Evolutionary conservation across 2,888 invertebrate genomes (phyloP).

Genomic region (Cryptus armator): DNA sequence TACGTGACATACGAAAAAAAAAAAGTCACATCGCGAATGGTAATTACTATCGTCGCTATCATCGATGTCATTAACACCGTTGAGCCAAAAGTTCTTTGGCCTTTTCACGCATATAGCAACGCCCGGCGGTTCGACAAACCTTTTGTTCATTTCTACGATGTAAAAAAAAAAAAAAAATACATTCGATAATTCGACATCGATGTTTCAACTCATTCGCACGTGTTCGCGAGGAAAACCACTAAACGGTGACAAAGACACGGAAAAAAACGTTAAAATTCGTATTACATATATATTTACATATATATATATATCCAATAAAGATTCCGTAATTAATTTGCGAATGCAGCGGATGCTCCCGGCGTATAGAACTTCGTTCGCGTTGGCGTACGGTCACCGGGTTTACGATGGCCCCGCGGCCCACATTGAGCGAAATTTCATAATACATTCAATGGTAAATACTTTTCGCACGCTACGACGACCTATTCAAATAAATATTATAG

Average conservation of each 20-base stretch:
- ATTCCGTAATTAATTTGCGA: neutral
- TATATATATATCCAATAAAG: neutral
- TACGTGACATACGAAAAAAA: too few relatives aligned
- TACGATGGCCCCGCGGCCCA: neutral
- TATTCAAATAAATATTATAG: slow-evolving; percentile 12
- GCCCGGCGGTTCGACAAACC: too few relatives aligned
- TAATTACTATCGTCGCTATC: neutral
- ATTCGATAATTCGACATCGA: neutral
- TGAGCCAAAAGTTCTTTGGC: too few relatives aligned
- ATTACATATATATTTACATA: neutral
- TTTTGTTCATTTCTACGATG: too few relatives aligned
- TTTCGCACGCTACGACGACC: slow-evolving; percentile 43
- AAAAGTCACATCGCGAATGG: slow-evolving; percentile 3
- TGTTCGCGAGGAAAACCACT: neutral
- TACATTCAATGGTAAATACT: slow-evolving; percentile 21
- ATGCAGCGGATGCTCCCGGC: neutral
- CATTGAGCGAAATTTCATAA: slow-evolving; percentile 15
- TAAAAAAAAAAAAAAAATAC: too few relatives aligned
- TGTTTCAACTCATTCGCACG: neutral
- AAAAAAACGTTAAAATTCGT: neutral
- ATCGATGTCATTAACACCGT: neutral
- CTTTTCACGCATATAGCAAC: too few relatives aligned
- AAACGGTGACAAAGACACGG: neutral
- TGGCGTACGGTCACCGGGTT: neutral
- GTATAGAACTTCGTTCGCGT: neutral